These are phyloP conservation scores for Nephila pilipes DNA, from an alignment of 1,140 invertebrate genomes.

Conservation along the genomic window DNA sequence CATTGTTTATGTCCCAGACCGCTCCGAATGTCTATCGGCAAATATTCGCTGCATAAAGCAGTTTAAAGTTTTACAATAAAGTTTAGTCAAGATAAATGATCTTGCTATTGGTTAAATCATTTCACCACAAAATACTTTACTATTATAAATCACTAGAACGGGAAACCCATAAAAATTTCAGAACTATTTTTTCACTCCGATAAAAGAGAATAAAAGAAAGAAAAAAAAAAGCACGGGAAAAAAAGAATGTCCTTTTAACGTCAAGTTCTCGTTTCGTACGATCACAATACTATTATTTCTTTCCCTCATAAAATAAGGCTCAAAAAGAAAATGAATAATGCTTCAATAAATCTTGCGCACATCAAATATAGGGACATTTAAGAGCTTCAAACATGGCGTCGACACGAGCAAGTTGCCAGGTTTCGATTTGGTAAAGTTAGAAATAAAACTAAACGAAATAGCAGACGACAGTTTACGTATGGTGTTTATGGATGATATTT, in stretches of 20 bases:
- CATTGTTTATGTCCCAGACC: neutral
- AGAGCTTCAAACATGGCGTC: conserved; percentile 56
- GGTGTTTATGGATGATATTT: conserved; percentile 38
- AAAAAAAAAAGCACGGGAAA: neutral
- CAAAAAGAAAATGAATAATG: conserved; percentile 67
- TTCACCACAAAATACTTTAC: conserved; percentile 21
- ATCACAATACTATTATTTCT: conserved; percentile 32
- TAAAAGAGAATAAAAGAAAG: neutral
- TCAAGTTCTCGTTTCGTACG: neutral
- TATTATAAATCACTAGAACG: conserved; percentile 19
- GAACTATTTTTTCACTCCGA: neutral
- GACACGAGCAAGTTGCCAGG: conserved; percentile 31
- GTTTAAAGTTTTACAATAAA: conserved; percentile 15
- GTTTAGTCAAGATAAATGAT: conserved; percentile 18
- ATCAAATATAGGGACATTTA: conserved; percentile 73
- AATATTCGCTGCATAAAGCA: neutral
- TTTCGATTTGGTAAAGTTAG: neutral
- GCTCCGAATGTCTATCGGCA: neutral
- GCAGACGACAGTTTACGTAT: conserved; percentile 16
- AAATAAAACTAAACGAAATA: neutral
- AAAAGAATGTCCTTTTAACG: conserved; percentile 10
- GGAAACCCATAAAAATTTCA: neutral
- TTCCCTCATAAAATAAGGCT: neutral
- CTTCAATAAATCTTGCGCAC: conserved; percentile 61
- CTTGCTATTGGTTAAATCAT: conserved; percentile 33